These are phyloP conservation scores for Sitobion miscanthi DNA, from an alignment of 1,140 invertebrate genomes.

Conservation along the genomic window DNA sequence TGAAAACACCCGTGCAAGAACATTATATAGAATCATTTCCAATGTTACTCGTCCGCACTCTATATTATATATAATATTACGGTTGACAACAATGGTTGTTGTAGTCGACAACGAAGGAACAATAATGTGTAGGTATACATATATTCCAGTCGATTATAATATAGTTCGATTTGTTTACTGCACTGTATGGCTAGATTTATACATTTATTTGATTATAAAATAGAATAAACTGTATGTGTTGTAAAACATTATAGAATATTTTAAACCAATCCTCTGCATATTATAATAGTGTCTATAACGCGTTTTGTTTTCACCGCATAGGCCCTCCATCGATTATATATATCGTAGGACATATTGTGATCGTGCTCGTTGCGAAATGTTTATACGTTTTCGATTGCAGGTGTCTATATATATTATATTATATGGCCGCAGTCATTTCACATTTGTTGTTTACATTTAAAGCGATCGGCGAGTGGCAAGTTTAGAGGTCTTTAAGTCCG, in stretches of 20 bases:
- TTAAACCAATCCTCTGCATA: no score
- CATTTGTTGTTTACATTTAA: slow-evolving; percentile 3
- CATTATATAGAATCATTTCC: background rate
- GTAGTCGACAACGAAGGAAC: background rate
- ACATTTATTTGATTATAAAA: background rate
- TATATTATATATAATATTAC: background rate
- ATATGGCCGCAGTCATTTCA: background rate
- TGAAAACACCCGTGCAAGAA: slow-evolving; percentile 17
- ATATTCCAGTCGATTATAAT: background rate
- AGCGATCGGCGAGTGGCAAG: background rate
- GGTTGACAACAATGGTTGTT: background rate
- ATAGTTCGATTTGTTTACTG: background rate
- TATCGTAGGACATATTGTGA: background rate
- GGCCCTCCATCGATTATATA: background rate
- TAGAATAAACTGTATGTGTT: background rate
- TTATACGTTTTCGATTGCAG: background rate
- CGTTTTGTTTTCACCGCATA: background rate
- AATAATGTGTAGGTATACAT: background rate
- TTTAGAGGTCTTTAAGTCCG: background rate
- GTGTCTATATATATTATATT: background rate
- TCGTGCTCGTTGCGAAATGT: background rate
- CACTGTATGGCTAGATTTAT: background rate
- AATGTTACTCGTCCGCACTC: background rate
- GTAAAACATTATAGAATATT: background rate
- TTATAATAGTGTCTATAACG: background rate